Conservation (phyloP, 2,888 invertebrate species). For the Tetragonisca angustula region DNA sequence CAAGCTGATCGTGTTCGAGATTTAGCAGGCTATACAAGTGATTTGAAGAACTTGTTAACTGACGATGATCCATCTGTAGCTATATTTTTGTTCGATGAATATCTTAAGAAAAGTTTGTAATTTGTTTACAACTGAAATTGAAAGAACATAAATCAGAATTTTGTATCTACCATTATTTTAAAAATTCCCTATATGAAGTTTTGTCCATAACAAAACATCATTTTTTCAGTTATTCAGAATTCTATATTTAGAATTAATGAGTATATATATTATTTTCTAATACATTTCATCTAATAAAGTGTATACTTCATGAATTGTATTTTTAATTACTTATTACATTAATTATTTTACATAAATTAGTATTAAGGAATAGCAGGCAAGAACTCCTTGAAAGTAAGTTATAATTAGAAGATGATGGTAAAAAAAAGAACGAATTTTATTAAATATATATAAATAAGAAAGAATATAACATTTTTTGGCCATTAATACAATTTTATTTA, state of each 20-base stretch:
- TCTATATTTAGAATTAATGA: constrained; percentile 28
- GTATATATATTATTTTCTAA: constrained; percentile 40
- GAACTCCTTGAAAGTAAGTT: not conserved
- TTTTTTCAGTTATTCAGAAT: constrained; percentile 19
- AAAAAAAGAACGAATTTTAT: not conserved
- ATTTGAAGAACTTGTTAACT: constrained; percentile 88
- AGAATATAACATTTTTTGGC: not conserved
- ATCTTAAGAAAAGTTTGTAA: constrained; percentile 75
- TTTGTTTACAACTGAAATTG: constrained; percentile 23
- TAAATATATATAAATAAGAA: not conserved
- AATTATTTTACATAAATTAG: not conserved
- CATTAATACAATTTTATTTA: not conserved
- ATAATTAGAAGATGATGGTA: not conserved
- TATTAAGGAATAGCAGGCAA: not conserved
- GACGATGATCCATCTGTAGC: constrained; percentile 87
- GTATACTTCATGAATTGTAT: constrained; percentile 23
- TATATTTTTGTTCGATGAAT: constrained; percentile 91
- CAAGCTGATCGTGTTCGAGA: constrained; percentile 89
- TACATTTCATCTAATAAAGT: constrained; percentile 49
- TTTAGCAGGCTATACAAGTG: constrained; percentile 90
- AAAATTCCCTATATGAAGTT: constrained; percentile 17
- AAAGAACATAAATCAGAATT: constrained; percentile 30
- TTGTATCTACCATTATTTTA: constrained; percentile 25
- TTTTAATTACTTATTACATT: constrained; percentile 13
- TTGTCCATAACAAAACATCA: constrained; percentile 22